Percentiles rank a stretch among this genome's conserved stretches.
phyloP scores from a whole-genome alignment of 2,113 vertebrate species.

The Esox niger region DNA sequence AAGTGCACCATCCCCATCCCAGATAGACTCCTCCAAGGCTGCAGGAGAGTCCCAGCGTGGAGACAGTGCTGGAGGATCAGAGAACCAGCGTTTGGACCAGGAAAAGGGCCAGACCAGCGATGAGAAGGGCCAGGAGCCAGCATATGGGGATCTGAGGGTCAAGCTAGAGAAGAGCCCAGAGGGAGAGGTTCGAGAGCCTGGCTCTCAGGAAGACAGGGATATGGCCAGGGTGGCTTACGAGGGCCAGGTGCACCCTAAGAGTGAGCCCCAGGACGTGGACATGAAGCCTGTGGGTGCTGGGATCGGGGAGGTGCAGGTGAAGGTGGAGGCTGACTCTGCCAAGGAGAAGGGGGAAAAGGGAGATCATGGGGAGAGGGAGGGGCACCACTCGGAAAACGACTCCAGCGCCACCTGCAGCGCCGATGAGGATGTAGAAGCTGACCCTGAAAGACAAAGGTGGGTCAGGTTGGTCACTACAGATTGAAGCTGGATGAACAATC shows the following conservation, averaged over 20 bases:
- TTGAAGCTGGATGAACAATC: too few species aligned
- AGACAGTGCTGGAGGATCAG: constrained; percentile 50
- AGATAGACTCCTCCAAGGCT: constrained; percentile 83
- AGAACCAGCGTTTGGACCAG: constrained; percentile 65
- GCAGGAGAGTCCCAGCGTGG: constrained; percentile 74
- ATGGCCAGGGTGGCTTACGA: constrained; percentile 65
- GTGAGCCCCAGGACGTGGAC: constrained; percentile 82
- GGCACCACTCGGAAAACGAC: constrained; percentile 87
- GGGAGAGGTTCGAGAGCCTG: constrained; percentile 36
- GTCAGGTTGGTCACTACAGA: constrained; percentile 7
- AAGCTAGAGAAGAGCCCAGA: constrained; percentile 82
- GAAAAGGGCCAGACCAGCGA: constrained; percentile 58
- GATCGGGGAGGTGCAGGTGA: constrained; percentile 80
- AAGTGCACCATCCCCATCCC: constrained; percentile 94
- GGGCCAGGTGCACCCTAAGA: constrained; percentile 78
- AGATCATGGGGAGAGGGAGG: constrained; percentile 67
- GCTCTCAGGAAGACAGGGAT: constrained; percentile 71
- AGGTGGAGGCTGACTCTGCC: constrained; percentile 80
- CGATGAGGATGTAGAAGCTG: constrained; percentile 92
- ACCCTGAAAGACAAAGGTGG: constrained; percentile 86
- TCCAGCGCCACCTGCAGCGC: constrained; percentile 98
- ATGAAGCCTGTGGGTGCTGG: constrained; percentile 60
- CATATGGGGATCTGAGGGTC: constrained; percentile 72
- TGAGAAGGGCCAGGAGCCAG: constrained; percentile 70
- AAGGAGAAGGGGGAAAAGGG: constrained; percentile 85